These are phyloP conservation scores for Drosophila imparisetae DNA, from an alignment of 2,888 invertebrate species.

Conservation along the genomic window DNA sequence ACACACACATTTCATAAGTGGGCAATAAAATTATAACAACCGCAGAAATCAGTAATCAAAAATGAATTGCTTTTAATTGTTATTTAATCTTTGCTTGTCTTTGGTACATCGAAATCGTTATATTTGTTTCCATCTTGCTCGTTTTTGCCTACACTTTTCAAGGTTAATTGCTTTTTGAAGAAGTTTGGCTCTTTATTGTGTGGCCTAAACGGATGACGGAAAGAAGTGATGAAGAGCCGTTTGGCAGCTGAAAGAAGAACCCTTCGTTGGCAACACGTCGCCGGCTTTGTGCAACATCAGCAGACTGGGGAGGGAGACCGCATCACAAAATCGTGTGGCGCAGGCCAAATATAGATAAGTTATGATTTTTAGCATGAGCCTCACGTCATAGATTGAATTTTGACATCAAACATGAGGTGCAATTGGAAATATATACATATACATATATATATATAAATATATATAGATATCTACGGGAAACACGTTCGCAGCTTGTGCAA, in stretches of 20 bases:
- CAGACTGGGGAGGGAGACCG: neutral
- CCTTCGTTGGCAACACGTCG: constrained; percentile 21
- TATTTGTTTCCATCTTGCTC: constrained; percentile 15
- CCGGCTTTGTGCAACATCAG: constrained; percentile 29
- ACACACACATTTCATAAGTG: constrained; percentile 51
- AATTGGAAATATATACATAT: constrained; percentile 10
- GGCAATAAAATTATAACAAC: constrained; percentile 66
- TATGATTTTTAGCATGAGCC: constrained; percentile 70
- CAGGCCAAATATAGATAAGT: constrained; percentile 54
- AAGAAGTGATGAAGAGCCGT: constrained; percentile 23
- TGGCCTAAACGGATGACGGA: constrained; percentile 13
- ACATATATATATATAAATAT: neutral
- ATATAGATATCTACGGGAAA: constrained; percentile 27
- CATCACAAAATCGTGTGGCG: constrained; percentile 42
- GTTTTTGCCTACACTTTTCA: constrained; percentile 44
- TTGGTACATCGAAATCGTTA: constrained; percentile 41
- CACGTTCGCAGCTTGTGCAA: constrained; percentile 68
- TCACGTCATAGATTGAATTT: constrained; percentile 78
- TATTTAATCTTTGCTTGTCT: constrained; percentile 67
- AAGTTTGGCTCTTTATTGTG: constrained; percentile 23
- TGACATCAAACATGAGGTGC: constrained; percentile 51
- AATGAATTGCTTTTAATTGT: constrained; percentile 78
- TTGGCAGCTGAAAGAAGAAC: constrained; percentile 8
- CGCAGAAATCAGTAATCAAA: constrained; percentile 71
- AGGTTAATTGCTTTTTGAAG: constrained; percentile 74